Base-by-base conservation (phyloP, 2,797 vertebrate species). In the Coccyzus lansbergi region DNA sequence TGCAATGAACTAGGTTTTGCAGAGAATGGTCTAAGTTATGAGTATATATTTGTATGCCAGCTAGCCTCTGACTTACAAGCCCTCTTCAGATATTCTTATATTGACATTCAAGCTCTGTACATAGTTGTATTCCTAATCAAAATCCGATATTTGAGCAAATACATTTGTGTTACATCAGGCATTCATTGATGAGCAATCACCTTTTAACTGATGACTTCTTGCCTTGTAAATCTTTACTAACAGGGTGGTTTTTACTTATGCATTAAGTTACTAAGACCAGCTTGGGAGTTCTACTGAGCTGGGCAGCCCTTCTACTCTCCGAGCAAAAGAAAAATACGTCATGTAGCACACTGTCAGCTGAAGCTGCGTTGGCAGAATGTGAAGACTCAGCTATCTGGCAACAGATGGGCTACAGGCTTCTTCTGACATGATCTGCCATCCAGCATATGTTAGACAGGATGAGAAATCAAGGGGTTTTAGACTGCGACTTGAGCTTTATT, bases 381-480 rank as follows among this genome's bases (percentile, higher is more conserved):
- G 56, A 89, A 89, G 92, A 95, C 76, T 93, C 76, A 88, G 92
- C 91, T 93, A 9, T 93, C 80, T 96, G 94, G 87, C 89, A 93
- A 53, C 95, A 97, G 95, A 95, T 93, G 91, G 95, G 83, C 95
- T 92, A 52, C 85, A 91, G 91, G 87, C 96, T 96, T 82, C 93
- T 96, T 96, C 94, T 97, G 89, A 96, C 89, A 96, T 91, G 93
- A 96, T 94, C 93, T 97, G 93, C 95, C 83, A 94, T 42, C 94
- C 94, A 95, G 94, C 95, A 95, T 95, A 97, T 93, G 87, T 92
- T 93, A 94, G 88, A 87, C 91, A 91, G 89, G 76, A 92, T 95
- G 92, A 89, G 93, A 92, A 92, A 95, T 91, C 88, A 85, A 78
- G 93, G 84, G 58, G 76, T 15, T 96, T 95, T 93, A 95, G 89